phyloP scores from a whole-genome alignment of 1,140 invertebrate species.

The Drosophila tropicalis region DNA sequence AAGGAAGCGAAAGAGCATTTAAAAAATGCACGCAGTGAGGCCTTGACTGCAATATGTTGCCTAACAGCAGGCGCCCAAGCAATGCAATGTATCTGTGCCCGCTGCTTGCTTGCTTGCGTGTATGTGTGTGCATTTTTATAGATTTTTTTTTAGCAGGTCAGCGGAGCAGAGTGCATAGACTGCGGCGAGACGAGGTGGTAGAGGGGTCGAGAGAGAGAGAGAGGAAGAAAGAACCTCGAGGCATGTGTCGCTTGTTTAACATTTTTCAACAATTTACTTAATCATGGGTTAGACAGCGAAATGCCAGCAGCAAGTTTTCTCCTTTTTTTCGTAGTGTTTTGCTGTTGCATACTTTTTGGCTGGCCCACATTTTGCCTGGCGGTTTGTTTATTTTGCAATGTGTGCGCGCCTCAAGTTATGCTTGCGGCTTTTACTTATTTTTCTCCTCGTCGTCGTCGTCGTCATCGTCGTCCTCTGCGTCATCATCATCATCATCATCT shows the following conservation, averaged over 20 bases:
- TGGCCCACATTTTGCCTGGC: constrained; percentile 62
- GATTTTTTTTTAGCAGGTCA: constrained; percentile 76
- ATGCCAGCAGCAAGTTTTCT: constrained; percentile 28
- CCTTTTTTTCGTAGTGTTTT: constrained; percentile 20
- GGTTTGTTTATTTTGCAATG: constrained; percentile 24
- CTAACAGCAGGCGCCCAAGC: constrained; percentile 60
- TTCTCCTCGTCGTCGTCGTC: not conserved
- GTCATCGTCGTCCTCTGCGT: not conserved
- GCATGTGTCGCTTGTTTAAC: constrained; percentile 65
- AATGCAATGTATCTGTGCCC: constrained; percentile 21
- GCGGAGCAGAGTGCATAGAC: constrained; percentile 28
- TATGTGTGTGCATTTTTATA: constrained; percentile 62
- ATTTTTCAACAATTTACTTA: constrained; percentile 80
- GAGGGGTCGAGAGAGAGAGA: not conserved
- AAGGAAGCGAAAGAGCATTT: constrained; percentile 67
- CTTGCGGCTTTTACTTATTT: constrained; percentile 28
- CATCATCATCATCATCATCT: constrained; percentile 26
- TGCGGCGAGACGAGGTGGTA: constrained; percentile 1
- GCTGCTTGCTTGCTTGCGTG: constrained; percentile 11
- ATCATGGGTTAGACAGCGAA: constrained; percentile 65
- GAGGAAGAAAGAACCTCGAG: not conserved
- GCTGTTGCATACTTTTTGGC: constrained; percentile 43
- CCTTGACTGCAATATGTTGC: constrained; percentile 81
- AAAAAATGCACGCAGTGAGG: constrained; percentile 77
- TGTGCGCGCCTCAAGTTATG: constrained; percentile 5